Percentiles rank a stretch among this genome's conserved stretches.
These are phyloP conservation scores for Hylomyscus alleni DNA, from an alignment of 2,797 vertebrate genomes.

Conservation along the genomic window DNA sequence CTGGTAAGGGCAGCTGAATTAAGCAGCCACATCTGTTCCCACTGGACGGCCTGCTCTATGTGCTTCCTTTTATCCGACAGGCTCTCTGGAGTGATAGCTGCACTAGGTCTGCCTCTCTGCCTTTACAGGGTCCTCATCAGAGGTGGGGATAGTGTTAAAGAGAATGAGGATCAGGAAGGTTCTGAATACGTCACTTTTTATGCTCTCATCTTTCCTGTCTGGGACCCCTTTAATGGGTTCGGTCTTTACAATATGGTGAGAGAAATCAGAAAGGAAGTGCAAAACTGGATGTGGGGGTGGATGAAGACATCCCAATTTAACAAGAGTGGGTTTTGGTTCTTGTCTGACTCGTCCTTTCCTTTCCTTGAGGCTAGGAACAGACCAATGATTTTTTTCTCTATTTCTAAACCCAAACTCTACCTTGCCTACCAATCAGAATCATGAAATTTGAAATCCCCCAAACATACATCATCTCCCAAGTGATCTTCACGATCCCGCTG, in stretches of 20 bases:
- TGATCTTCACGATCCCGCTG: background rate
- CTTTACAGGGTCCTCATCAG: background rate
- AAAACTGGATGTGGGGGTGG: background rate
- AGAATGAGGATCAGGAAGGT: background rate
- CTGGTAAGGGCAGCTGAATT: conserved; percentile 90
- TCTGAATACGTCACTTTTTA: background rate
- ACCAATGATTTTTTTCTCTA: background rate
- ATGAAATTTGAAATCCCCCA: background rate
- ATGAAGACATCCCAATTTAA: background rate
- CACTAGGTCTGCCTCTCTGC: conserved; percentile 61
- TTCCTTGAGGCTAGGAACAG: background rate
- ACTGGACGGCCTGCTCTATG: conserved; percentile 78
- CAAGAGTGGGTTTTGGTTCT: background rate
- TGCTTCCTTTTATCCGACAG: conserved; percentile 84
- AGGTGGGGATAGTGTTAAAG: background rate
- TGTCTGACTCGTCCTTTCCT: background rate
- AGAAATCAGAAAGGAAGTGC: background rate
- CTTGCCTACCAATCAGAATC: background rate
- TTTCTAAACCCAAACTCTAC: background rate
- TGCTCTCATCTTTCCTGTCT: background rate
- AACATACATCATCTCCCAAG: background rate
- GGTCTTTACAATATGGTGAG: background rate
- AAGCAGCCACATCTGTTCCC: conserved; percentile 90
- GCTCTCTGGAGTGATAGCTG: conserved; percentile 75
- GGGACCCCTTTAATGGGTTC: background rate